Percentiles rank a stretch among this genome's conserved stretches.
Evolutionary conservation across 2,888 invertebrate species (phyloP).

Genomic region (Acrobasis consociella): DNA sequence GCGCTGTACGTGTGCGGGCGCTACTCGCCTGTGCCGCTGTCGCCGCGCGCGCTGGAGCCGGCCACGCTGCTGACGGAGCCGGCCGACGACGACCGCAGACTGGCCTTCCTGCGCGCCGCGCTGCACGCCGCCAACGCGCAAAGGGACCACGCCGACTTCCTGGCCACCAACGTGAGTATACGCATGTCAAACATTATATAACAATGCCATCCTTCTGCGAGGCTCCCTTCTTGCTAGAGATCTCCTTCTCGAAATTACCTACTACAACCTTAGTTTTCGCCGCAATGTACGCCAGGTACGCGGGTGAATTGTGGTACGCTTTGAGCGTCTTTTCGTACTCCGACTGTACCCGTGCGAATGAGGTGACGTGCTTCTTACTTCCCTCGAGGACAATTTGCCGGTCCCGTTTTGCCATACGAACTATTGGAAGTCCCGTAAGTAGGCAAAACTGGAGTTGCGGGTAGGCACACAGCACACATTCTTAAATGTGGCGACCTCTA

Average conservation of each 20-base stretch:
- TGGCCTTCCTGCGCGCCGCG: conserved; percentile 88
- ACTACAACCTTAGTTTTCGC: conserved; percentile 95
- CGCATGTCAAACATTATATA: not conserved
- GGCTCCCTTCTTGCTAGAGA: no score
- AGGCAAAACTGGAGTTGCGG: no score
- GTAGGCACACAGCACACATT: no score
- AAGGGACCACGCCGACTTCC: conserved; percentile 62
- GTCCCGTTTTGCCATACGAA: no score
- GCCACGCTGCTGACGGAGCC: conserved; percentile 90
- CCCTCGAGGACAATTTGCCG: no score
- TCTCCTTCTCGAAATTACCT: no score
- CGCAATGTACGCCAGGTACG: conserved; percentile 95
- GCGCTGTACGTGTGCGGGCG: conserved; percentile 88
- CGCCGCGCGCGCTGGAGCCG: conserved; percentile 84
- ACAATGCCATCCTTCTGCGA: no score
- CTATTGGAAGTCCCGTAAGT: no score
- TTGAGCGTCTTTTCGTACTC: conserved; percentile 97
- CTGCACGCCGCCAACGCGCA: conserved; percentile 75
- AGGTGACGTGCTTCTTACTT: conserved; percentile 71
- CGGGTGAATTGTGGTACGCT: conserved; percentile 97
- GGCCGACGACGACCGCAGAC: conserved; percentile 88
- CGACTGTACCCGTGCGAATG: conserved; percentile 79
- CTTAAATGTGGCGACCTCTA: no score
- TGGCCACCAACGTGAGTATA: conserved; percentile 74
- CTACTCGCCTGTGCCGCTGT: conserved; percentile 91